Base-by-base conservation (phyloP, 2,113 vertebrate genomes). In the Indicator indicator region DNA sequence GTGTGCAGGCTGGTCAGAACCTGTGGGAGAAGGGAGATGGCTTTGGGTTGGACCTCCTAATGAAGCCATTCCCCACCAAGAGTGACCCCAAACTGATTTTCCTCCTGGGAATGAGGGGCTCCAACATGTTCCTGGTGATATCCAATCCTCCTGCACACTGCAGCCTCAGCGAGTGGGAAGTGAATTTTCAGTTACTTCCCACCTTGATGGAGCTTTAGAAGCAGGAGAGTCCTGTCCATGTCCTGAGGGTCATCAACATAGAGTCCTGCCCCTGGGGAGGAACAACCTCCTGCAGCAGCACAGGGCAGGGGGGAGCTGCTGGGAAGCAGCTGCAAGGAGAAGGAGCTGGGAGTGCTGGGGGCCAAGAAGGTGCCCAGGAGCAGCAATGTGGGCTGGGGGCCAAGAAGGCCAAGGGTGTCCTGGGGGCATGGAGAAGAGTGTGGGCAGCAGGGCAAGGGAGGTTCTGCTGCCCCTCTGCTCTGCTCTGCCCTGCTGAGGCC, bases 81-180 rank as follows among this genome's bases (percentile, higher is more conserved):
- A 20, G 38, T 23, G 83, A 74, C 12, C 14, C 52, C 56, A 78
- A 9, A 17, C 5, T 30, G 8, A 4, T 23, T 70, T 42, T 69
- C n/a, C 56, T 70, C 28, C 28, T 54, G 52, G 38, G 42, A 74
- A 26, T 83, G 28, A 28, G 33, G 52, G 32, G 30, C 20, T 7
- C 11, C 32, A 8, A 2, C 0, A 6, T 1, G 8, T 6, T 4
- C 5, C 0, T 4, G 46, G 32, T 33, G 1, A 18, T 71, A 71
- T 69, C 23, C 32, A 44, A 6, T 19, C 23, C 27, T 68, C 52
- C 55, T 30, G 32, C 11, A 27, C 2, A 2, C 13, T 28, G 38
- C 5, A 5, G 9, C 11, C 1, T 30, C 42, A 7, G 60, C 11
- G 89, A 70, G 30, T 6, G 28, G 3, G 0, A 76, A 65, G 52